Evolutionary conservation across 2,888 invertebrate genomes (phyloP).

Genomic region (Pristionchus exspectatus): DNA sequence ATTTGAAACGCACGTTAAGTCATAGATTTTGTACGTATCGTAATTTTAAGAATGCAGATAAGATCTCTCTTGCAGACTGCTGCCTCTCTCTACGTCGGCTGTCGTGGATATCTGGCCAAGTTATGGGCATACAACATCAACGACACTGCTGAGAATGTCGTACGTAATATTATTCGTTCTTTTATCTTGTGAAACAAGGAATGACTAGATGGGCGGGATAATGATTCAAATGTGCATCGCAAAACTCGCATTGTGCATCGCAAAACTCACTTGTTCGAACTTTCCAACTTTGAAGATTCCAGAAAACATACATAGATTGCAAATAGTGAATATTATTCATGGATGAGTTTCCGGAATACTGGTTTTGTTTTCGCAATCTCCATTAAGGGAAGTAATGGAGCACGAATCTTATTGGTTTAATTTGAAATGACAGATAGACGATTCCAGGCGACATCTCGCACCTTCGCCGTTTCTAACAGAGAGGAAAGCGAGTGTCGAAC

Average conservation of each 20-base stretch:
- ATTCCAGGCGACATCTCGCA: slow-evolving; percentile 41
- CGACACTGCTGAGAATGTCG: slow-evolving; percentile 76
- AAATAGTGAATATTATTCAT: too few relatives aligned
- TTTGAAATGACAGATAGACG: not conserved
- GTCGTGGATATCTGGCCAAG: slow-evolving; percentile 73
- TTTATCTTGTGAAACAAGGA: not conserved
- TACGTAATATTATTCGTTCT: slow-evolving; percentile 49
- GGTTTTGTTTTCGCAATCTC: too few relatives aligned
- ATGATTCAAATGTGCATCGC: too few relatives aligned
- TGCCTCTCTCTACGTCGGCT: slow-evolving; percentile 78
- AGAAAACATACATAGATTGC: too few relatives aligned
- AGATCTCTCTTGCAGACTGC: slow-evolving; percentile 50
- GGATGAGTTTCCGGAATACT: too few relatives aligned
- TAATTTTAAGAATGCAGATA: not conserved
- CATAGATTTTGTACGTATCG: not conserved
- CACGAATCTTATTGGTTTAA: not conserved
- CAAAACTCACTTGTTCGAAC: too few relatives aligned
- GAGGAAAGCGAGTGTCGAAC: slow-evolving; percentile 52
- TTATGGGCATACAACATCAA: slow-evolving; percentile 79
- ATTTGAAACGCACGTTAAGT: too few relatives aligned
- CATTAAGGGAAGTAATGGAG: not conserved
- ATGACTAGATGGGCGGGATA: not conserved
- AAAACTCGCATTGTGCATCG: too few relatives aligned
- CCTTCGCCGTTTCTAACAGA: slow-evolving; percentile 35
- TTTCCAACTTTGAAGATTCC: too few relatives aligned